Evolutionary conservation across 2,888 invertebrate genomes (phyloP), one percentile per base, ranked within the genome.

Genomic region (Drosophila limbata): DNA sequence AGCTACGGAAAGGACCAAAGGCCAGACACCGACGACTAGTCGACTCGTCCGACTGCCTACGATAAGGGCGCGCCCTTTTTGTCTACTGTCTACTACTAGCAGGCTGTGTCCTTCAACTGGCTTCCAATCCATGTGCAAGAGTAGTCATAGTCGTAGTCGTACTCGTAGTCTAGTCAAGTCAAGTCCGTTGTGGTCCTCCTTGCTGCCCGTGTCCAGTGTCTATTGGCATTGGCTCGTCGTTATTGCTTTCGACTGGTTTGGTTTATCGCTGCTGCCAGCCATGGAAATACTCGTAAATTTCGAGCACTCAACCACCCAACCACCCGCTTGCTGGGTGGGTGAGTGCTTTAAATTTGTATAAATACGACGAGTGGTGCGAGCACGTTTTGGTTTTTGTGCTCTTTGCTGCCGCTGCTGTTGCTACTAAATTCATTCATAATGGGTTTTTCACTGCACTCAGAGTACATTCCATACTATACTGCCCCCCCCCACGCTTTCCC

Each of bases 371-470:
- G 60, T 61, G 59, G 51, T 65, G 69, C 64, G 61, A 68, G 79
- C 73, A 77, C 76, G 78, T 77, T 80, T 79, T 72, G 53, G 61
- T 79, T 71, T 72, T 75, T 73, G 56, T 78, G 62, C 73, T 70
- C 70, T 70, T 65, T 64, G 67, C 59, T 55, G 47, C 52, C 44
- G 45, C 31, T 51, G 50, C 63, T 64, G 37, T 52, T 69, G 73
- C 88, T 72, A 85, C 87, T 88, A 86, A 86, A 87, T 88, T 87
- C 89, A 89, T 83, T 89, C 89, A 87, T 87, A 87, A 86, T 86
- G 88, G 89, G 63, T 89, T 87, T 88, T 87, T 75, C 76, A 78
- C 79, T 79, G 62, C 71, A 76, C 79, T 79, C 78, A 61, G 57
- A 52, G 50, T 17, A 51, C 56, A 64, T 51, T 56, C 53, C 39